Conservation (phyloP, 2,888 invertebrate species). For the Erebia ligea region DNA sequence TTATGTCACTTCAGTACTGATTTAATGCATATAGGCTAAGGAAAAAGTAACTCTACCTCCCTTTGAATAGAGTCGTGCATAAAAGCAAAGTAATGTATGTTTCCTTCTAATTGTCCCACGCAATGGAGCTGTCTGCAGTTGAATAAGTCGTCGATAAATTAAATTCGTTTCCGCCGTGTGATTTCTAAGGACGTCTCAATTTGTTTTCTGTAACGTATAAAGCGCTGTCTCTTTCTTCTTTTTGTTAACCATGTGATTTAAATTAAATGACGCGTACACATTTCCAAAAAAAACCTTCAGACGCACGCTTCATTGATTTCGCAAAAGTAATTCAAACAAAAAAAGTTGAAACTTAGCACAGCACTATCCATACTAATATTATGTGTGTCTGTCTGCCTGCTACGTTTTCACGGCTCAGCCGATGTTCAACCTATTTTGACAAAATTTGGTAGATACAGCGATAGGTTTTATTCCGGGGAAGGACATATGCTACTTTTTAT, state of each 20-base stretch:
- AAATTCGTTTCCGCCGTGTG: slow-evolving; percentile 80
- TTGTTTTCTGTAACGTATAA: slow-evolving; percentile 71
- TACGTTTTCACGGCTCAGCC: no score
- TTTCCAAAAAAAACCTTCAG: slow-evolving; percentile 1
- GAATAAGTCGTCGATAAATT: slow-evolving; percentile 81
- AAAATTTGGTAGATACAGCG: no score
- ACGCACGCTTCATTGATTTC: slow-evolving; percentile 12
- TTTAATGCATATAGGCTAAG: slow-evolving; percentile 30
- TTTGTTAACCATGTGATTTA: slow-evolving; percentile 49
- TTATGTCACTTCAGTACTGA: slow-evolving; percentile 46
- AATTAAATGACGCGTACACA: slow-evolving; percentile 59
- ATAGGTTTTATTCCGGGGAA: no score
- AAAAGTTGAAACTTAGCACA: neutral
- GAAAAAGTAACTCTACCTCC: slow-evolving; percentile 43
- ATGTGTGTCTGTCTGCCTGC: no score
- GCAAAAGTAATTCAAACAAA: neutral
- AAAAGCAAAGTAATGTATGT: slow-evolving; percentile 46
- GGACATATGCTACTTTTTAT: no score
- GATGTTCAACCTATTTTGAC: no score
- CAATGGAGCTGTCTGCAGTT: slow-evolving; percentile 67
- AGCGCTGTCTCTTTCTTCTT: slow-evolving; percentile 52
- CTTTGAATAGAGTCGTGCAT: slow-evolving; percentile 40
- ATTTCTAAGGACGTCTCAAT: slow-evolving; percentile 78
- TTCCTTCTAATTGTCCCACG: slow-evolving; percentile 70
- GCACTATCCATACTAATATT: neutral